phyloP scores from a whole-genome alignment of 2,888 invertebrate species.

The Drosophila histrio region DNA sequence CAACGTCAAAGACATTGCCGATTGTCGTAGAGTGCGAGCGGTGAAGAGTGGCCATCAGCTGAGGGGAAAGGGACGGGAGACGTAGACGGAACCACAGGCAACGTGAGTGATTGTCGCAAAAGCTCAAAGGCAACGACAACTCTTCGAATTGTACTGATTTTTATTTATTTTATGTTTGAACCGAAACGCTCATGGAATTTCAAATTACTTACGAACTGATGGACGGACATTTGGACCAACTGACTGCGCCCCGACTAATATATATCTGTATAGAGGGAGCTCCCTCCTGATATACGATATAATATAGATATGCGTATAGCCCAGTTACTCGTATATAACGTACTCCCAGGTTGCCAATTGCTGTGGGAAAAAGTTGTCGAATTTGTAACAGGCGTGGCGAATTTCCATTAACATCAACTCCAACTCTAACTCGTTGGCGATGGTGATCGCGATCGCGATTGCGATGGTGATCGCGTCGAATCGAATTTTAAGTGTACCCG shows the following conservation, averaged over 20 bases:
- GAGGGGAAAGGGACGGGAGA: not conserved
- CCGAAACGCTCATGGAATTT: slow-evolving; percentile 79
- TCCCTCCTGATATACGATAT: slow-evolving; percentile 4
- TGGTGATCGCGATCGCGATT: slow-evolving; percentile 28
- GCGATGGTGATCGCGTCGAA: slow-evolving; percentile 36
- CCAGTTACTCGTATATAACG: slow-evolving; percentile 39
- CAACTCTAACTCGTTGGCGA: slow-evolving; percentile 1
- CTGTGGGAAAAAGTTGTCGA: slow-evolving; percentile 63
- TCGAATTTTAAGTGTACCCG: slow-evolving; percentile 56
- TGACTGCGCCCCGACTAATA: slow-evolving; percentile 60
- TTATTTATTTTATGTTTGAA: slow-evolving; percentile 82
- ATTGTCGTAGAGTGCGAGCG: slow-evolving; percentile 31
- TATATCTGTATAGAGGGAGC: no score
- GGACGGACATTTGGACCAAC: not conserved
- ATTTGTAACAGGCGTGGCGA: slow-evolving; percentile 52
- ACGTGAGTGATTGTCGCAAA: slow-evolving; percentile 79
- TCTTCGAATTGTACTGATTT: slow-evolving; percentile 80
- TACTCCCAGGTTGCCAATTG: slow-evolving; percentile 52
- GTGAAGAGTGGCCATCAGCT: not conserved
- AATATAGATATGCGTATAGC: slow-evolving; percentile 28
- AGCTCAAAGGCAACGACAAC: slow-evolving; percentile 75
- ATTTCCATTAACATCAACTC: slow-evolving; percentile 54
- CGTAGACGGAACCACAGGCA: slow-evolving; percentile 40
- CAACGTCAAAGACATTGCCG: slow-evolving; percentile 68
- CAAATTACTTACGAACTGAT: slow-evolving; percentile 41